Evolutionary conservation across 1,140 invertebrate species (phyloP), one percentile per base, ranked within the genome.

Genomic region (Drosophila mayri): DNA sequence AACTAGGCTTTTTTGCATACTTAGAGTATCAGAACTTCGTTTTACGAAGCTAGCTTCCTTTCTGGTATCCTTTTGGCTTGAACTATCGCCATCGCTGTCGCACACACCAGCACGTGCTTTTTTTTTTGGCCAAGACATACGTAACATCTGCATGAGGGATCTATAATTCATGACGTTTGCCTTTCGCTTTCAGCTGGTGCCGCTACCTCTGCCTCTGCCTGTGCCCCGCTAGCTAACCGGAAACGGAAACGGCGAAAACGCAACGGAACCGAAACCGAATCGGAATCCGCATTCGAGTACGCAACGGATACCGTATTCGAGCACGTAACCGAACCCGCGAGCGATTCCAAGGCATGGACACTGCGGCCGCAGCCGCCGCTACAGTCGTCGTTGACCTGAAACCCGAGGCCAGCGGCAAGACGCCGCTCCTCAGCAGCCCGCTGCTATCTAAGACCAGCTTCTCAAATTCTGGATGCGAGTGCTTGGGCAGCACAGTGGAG

Each of bases 91-190:
- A 63, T 85, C 79, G 62, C 73, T 90, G 55, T 81, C 72, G 55
- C 67, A 52, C 68, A 72, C 66, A 76, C 70, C 57, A 85, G 82
- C 84, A 90, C 85, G 85, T 90, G 85, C 76, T 90, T 85, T 90
- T 90, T 85, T 90, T 88, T 85, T 86, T 72, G 68, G 55, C 58
- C 65, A 66, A 50, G 52, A 78, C 65, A 82, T 87, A 87, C 84
- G 84, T 87, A 87, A 87, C 85, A 64, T 70, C 59, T 47, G 43
- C 40, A 38, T 50, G 32, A 28, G 35, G 9, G 38, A 60, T 80
- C 68, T 54, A 80, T 75, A 90, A 90, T 87, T 84, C 25, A 87
- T 84, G 67, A 67, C 46, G 47, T 64, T 55, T 57, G 64, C 43
- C 75, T 74, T 83, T 70, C 35, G 55, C 81, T 87, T 87, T 81